Evolutionary conservation across 35 echinoderm and acorn worm species (phyloP).

Genomic region (Patiria miniata): DNA sequence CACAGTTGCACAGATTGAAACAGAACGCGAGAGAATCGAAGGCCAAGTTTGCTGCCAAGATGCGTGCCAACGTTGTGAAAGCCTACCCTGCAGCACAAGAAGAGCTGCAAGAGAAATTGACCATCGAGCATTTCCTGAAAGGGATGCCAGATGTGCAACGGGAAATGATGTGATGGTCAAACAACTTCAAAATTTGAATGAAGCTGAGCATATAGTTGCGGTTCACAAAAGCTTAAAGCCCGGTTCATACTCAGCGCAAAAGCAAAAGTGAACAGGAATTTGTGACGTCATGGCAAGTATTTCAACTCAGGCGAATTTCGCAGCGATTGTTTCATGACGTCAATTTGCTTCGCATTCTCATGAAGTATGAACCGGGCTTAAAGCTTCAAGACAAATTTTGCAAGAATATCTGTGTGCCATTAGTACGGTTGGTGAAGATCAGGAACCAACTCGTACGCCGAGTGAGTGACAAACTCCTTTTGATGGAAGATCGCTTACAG

Average conservation of each 20-base stretch:
- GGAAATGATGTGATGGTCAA: neutral
- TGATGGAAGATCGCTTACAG: neutral
- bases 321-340: too few relatives aligned
- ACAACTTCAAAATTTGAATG: neutral
- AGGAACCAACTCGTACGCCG: neutral
- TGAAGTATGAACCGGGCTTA: too few relatives aligned
- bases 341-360: too few relatives aligned
- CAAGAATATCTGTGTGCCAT: too few relatives aligned
- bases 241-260: too few relatives aligned
- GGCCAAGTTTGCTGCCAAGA: neutral
- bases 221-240: neutral
- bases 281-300: too few relatives aligned
- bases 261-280: too few relatives aligned
- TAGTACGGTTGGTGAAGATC: too few relatives aligned
- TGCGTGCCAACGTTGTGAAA: neutral
- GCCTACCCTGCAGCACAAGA: neutral
- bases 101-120: neutral
- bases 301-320: too few relatives aligned
- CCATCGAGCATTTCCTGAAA: neutral
- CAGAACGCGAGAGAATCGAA: neutral
- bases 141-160: neutral
- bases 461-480: neutral
- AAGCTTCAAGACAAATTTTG: too few relatives aligned
- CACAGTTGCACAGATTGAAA: neutral
- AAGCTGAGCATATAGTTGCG: constrained; percentile 14